Base-by-base conservation (phyloP, 1,140 invertebrate species). In the Drosophila subpulchrella region DNA sequence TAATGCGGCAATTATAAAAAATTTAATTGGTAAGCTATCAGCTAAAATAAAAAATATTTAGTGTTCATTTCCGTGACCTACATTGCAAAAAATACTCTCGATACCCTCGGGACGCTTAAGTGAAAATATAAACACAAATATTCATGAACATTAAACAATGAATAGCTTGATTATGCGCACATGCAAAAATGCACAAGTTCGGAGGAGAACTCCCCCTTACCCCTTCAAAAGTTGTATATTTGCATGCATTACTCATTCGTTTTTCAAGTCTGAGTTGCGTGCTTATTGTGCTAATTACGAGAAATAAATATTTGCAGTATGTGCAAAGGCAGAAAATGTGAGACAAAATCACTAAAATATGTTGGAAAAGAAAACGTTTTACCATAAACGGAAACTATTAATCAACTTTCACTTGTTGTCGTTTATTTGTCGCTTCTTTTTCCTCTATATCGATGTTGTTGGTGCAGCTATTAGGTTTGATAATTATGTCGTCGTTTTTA, bases 331-430 rank as follows among this genome's bases (percentile, higher is more conserved):
- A 48, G 71, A 74, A 38, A 55, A 56, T 53, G 62, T 55, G 32
- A 56, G 17, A 48, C 32, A 42, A 42, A 27, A 61, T 41, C 20
- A 11, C 36, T 11, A 47, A 11, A 60, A 39, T 38, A 39, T 41
- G n/a, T 32, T 47, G 13, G 11, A 56, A 70, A 72, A 41, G 46
- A 42, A 81, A 76, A 55, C 53, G 48, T 39, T 71, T 39, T 12
- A 46, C 74, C 78, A 76, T 82, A 89, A 86, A 83, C 82, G 82
- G 82, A 86, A 86, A 83, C 79, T 72, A 86, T 86, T 83, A 83
- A 89, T 89, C 59, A 86, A 89, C 82, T 86, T 86, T 86, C 82
- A 86, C 82, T 89, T 83, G 47, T 65, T 83, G 39, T 60, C 20
- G 42, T 44, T 79, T 55, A 60, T 80, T 50, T 59, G 38, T 42